These are phyloP conservation scores for Diabrotica undecimpunctata DNA, from an alignment of 1,140 invertebrate species.

Conservation along the genomic window DNA sequence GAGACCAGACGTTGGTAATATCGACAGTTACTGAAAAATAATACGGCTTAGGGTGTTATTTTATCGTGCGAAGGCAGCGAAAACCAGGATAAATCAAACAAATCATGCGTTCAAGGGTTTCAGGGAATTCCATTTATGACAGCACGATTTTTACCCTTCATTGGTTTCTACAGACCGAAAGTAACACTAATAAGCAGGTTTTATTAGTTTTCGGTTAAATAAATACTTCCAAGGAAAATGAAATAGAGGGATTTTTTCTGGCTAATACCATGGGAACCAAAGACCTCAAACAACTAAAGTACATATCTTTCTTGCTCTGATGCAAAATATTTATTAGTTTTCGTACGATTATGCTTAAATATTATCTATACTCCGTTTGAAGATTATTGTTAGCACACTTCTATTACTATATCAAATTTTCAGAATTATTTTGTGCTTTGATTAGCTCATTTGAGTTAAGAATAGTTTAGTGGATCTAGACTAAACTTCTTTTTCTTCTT, in stretches of 20 bases:
- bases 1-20: slow-evolving; percentile 1
- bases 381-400: no score
- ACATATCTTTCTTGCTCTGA: no score
- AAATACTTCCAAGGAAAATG: slow-evolving; percentile 1
- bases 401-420: no score
- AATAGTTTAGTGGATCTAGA: no score
- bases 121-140: slow-evolving; percentile 9
- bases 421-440: no score
- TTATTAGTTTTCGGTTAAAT: background rate
- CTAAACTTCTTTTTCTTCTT: no score
- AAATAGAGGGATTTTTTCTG: background rate
- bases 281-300: no score
- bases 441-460: no score
- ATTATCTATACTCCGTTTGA: no score
- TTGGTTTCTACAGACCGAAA: background rate
- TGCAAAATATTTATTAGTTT: no score
- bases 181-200: slow-evolving; percentile 2
- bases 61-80: slow-evolving; percentile 12
- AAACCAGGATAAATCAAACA: slow-evolving; percentile 11
- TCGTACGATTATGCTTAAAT: no score
- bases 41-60: slow-evolving; percentile 14
- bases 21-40: slow-evolving; percentile 7
- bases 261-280: no score
- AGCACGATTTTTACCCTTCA: slow-evolving; percentile 5
- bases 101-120: slow-evolving; percentile 14